Evolutionary conservation across 2,797 vertebrate species (phyloP).

Genomic region (Moxostoma hubbsi): DNA sequence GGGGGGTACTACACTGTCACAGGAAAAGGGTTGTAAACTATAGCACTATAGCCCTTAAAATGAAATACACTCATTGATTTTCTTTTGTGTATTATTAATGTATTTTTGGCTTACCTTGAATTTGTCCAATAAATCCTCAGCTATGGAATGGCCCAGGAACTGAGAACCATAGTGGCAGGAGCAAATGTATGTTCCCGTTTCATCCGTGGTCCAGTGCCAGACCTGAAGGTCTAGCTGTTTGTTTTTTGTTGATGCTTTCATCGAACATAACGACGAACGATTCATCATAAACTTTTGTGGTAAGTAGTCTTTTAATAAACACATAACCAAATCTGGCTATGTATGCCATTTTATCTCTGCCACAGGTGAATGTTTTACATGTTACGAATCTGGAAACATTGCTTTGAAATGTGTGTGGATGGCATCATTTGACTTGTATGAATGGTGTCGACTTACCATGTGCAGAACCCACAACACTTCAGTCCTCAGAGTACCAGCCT

Average conservation of each 20-base stretch:
- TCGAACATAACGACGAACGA: background rate
- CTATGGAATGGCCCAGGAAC: too few relatives aligned
- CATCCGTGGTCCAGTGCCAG: too few relatives aligned
- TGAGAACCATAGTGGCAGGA: too few relatives aligned
- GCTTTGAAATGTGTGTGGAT: background rate
- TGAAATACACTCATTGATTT: too few relatives aligned
- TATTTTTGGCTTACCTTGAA: too few relatives aligned
- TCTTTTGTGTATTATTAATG: too few relatives aligned
- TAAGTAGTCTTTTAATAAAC: background rate
- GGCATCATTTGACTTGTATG: background rate
- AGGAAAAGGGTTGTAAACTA: too few relatives aligned
- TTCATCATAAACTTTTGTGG: background rate
- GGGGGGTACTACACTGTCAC: too few relatives aligned
- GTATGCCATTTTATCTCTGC: conserved; percentile 11
- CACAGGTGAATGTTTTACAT: background rate
- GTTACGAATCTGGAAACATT: conserved; percentile 24
- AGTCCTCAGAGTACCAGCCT: background rate
- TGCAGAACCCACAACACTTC: background rate
- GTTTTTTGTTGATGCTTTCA: background rate
- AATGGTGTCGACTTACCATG: background rate
- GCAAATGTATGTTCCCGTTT: too few relatives aligned
- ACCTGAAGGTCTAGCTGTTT: background rate
- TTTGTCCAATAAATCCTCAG: too few relatives aligned
- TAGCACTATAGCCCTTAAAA: too few relatives aligned
- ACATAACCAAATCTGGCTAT: conserved; percentile 15